Evolutionary conservation across 2,797 vertebrate genomes (phyloP), one percentile per base, ranked within the genome.

Genomic region (Sebastes dallii): DNA sequence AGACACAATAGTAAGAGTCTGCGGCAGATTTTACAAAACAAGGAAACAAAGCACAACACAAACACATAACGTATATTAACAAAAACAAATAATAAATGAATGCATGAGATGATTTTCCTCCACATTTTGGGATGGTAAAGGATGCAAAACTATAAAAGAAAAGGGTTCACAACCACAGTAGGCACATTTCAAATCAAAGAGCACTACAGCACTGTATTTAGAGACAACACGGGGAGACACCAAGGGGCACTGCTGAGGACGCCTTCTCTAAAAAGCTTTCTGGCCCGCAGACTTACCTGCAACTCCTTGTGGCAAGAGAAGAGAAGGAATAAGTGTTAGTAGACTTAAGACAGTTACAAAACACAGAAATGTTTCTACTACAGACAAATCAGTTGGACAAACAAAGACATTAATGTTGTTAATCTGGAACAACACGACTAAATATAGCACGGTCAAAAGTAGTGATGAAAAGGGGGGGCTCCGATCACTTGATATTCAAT

Each of bases 241-340:
- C 30, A 24, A 59, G 70, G 62, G 79, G 66, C 52, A 78, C 59
- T 16, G 72, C 27, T 67, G 66, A 72, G 42, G 69, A 78, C 13
- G 4, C 30, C 30, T 7, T 30, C 50, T 82, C 78, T 83, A 25
- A 58, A 11, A 81, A 83, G 52, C 58, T 77, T 24, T 79, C 27
- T 64, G 71, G 72, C 80, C 80, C 85, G 83, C 54, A 91, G n/a
- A 97, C 98, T 98, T 97, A 99, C 99, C 98, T 99, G 99, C 94
- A 99, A 95, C 96, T 99, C 99, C 98, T 99, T 98, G 98, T 97
- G 94, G 99, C 98, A 98, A 97, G 96, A 98, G 96, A 95, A 97
- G 95, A 96, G 96, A 97, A 96, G 90, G 97, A 95, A 98, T 91
- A 97, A 77, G 95, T 85, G 96, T 98, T 98, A 99, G 96, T 96